Conservation (phyloP, 35 echinoderm and acorn worm genomes). For the Nesometra sesokonis region DNA sequence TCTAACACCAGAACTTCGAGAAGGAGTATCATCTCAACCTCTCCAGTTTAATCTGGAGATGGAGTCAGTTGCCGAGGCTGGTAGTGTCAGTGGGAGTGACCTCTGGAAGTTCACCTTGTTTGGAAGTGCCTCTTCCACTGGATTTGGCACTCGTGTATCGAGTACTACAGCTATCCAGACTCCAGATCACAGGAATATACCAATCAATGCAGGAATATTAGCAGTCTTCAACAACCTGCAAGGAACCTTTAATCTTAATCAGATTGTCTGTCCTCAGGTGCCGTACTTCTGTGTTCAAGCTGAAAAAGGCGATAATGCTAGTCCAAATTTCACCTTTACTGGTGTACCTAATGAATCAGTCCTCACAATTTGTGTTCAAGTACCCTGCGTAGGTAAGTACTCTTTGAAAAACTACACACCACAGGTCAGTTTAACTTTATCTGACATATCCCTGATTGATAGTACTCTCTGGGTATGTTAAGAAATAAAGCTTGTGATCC, state of each 20-base stretch:
- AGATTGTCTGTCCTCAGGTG: slow-evolving; percentile 31
- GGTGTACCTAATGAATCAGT: slow-evolving; percentile 31
- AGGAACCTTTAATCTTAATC: not conserved
- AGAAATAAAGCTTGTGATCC: no score
- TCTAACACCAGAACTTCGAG: not conserved
- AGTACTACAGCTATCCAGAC: not conserved
- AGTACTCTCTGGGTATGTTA: no score
- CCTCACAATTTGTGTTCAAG: slow-evolving; percentile 17
- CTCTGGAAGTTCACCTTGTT: slow-evolving; percentile 39
- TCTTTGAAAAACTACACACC: no score
- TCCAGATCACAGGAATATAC: not conserved
- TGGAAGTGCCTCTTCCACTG: slow-evolving; percentile 23
- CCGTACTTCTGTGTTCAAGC: slow-evolving; percentile 40
- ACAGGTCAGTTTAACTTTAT: no score
- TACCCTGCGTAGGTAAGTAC: slow-evolving; percentile 37
- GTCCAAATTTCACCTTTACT: slow-evolving; percentile 25
- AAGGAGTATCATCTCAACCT: slow-evolving; percentile 6
- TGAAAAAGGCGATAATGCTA: slow-evolving; percentile 6
- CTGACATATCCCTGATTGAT: no score
- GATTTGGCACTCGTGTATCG: not conserved
- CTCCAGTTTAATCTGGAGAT: slow-evolving; percentile 29
- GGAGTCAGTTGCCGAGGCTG: slow-evolving; percentile 16
- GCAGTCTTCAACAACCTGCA: not conserved
- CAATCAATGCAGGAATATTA: not conserved
- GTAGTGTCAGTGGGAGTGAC: slow-evolving; percentile 25